Base-by-base conservation (phyloP, 2,888 invertebrate species). In the Drosophila peninsularis region DNA sequence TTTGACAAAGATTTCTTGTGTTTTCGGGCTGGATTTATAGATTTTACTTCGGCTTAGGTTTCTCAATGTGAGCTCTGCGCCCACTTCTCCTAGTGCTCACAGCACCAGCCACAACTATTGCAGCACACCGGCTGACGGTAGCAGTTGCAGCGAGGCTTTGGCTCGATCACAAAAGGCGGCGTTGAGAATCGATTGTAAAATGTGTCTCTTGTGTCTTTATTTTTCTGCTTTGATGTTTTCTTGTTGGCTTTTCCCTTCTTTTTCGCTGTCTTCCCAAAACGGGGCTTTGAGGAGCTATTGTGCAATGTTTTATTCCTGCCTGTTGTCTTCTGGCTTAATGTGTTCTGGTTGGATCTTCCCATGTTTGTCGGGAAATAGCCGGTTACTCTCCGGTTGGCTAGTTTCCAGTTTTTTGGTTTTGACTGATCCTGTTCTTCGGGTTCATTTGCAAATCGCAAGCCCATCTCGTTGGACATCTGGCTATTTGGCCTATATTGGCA, bases 91-190 rank as follows among this genome's bases (percentile, higher is more conserved):
- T 47, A 17, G 11, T 30, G 36, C 21, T 13, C 21, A n/a, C 21
- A 41, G 17, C 1, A 41, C 10, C 5, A 14, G 44, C 44, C 34
- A 24, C 55, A 78, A 17, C 9, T 17, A 39, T 19, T 37, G 30
- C 66, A 74, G 24, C 49, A 62, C 21, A 32, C 14, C 14, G 21
- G 37, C 14, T 62, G 36, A 34, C 17, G 67, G 24, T 37, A 7
- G 36, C 58, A 58, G 24, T 42, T 47, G 14, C 50, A 64, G 24
- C 6, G 14, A 1, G 65, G 41, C 34, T 62, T 75, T 0, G 68
- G 82, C 39, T 75, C 69, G 2, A 86, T 62, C 21, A 81, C 68
- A 27, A 62, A 63, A 0, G 89, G 83, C 0, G 85, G 85, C 57
- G 7, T 36, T 9, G 70, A 65, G 11, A 87, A 88, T 0, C 87